Conservation (phyloP, 1,140 invertebrate species). For the Drosophila ercepeae region DNA sequence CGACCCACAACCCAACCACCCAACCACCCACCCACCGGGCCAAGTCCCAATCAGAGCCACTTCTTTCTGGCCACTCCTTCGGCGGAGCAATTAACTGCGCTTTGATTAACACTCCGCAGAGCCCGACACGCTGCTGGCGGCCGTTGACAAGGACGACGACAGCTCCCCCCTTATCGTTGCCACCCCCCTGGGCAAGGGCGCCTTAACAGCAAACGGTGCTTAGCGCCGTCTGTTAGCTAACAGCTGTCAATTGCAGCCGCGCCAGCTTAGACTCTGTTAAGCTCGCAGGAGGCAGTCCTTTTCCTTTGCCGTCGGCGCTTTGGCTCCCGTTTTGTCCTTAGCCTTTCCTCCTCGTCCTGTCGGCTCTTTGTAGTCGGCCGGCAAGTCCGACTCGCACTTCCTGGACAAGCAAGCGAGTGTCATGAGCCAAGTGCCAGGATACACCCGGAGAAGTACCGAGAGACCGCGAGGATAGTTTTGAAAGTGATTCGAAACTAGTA, state of each 20-base stretch:
- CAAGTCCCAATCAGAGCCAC: constrained; percentile 59
- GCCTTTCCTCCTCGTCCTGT: constrained; percentile 7
- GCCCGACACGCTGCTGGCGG: constrained; percentile 12
- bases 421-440: neutral
- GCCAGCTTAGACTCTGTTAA: constrained; percentile 62
- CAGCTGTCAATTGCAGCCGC: constrained; percentile 72
- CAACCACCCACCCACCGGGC: neutral
- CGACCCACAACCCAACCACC: too few relatives aligned
- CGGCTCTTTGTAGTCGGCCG: constrained; percentile 6
- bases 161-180: constrained; percentile 30
- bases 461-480: too few relatives aligned
- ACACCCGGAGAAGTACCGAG: constrained; percentile 19
- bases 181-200: neutral
- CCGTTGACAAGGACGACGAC: constrained; percentile 76
- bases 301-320: constrained; percentile 1
- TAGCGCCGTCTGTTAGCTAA: constrained; percentile 68
- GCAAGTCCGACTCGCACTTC: neutral
- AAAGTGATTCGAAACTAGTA: too few relatives aligned
- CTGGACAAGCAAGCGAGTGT: neutral
- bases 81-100: constrained; percentile 79
- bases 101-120: constrained; percentile 77
- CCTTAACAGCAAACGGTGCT: constrained; percentile 10
- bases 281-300: neutral
- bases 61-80: constrained; percentile 65
- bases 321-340: neutral